These are phyloP conservation scores for Trachythela sp. DNA, from an alignment of 64 coral and sea anemone genomes.

Conservation along the genomic window DNA sequence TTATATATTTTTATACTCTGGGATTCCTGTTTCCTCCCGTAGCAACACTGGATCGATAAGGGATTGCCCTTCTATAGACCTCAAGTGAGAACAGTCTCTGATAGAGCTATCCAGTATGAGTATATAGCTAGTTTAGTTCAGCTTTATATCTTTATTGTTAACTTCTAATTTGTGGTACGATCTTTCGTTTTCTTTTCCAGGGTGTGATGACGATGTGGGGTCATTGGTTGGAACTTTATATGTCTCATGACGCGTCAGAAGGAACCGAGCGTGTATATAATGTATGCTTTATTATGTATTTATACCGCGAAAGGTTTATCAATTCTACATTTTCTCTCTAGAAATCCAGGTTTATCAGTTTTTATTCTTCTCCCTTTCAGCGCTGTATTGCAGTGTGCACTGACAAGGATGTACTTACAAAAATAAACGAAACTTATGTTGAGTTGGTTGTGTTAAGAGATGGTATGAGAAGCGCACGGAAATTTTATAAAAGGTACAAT, in stretches of 20 bases:
- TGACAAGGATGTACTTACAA: not conserved
- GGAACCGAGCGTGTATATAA: constrained; percentile 60
- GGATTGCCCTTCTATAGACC: no score
- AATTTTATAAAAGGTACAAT: constrained; percentile 48
- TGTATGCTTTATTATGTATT: constrained; percentile 56
- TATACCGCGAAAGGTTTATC: no score
- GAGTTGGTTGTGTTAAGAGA: constrained; percentile 35
- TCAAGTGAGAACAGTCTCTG: no score
- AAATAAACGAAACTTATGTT: constrained; percentile 39
- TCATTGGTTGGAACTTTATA: constrained; percentile 53
- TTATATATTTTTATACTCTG: no score
- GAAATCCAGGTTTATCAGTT: no score
- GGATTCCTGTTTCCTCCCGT: no score
- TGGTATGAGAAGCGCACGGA: constrained; percentile 36
- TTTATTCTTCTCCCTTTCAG: not conserved
- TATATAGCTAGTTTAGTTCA: not conserved
- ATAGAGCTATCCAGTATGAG: no score
- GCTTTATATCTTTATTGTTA: no score
- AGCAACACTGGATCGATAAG: no score
- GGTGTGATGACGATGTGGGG: constrained; percentile 60
- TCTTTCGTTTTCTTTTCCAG: constrained; percentile 45
- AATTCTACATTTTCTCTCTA: not conserved
- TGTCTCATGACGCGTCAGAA: constrained; percentile 30
- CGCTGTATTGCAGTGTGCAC: not conserved
- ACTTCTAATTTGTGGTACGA: no score